Evolutionary conservation across 2,113 vertebrate species (phyloP).

Genomic region (Chauna torquata): DNA sequence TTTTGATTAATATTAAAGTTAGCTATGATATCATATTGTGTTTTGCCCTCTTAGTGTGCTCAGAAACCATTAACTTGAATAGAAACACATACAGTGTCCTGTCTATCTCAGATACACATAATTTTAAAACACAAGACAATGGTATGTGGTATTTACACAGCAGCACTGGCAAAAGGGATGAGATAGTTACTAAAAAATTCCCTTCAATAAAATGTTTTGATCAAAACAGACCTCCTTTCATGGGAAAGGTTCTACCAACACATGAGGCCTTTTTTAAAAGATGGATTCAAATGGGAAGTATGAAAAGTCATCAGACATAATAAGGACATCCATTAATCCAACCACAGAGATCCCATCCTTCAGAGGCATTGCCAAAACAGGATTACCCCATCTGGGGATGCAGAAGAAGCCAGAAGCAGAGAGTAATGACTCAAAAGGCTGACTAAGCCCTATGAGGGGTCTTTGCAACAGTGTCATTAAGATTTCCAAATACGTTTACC

Average conservation of each 20-base stretch:
- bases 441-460: not conserved
- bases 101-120: not conserved
- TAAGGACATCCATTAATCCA: slow-evolving; percentile 5
- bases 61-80: not conserved
- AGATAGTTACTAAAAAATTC: not conserved
- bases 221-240: not conserved
- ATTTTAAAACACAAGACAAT: not conserved
- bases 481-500: not conserved
- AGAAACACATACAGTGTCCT: not conserved
- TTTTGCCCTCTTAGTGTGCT: not conserved
- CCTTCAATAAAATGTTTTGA: not conserved
- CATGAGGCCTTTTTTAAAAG: not conserved
- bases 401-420: not conserved
- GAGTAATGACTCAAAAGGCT: not conserved
- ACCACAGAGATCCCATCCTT: not conserved
- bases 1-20: not conserved
- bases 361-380: not conserved
- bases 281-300: not conserved
- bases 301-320: not conserved
- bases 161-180: not conserved
- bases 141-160: not conserved
- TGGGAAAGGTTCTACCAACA: not conserved
- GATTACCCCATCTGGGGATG: not conserved
- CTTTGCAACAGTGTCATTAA: not conserved
- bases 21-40: not conserved